These are phyloP conservation scores for Pseudeuparius sepicola DNA, from an alignment of 2,888 invertebrate species.

Conservation along the genomic window DNA sequence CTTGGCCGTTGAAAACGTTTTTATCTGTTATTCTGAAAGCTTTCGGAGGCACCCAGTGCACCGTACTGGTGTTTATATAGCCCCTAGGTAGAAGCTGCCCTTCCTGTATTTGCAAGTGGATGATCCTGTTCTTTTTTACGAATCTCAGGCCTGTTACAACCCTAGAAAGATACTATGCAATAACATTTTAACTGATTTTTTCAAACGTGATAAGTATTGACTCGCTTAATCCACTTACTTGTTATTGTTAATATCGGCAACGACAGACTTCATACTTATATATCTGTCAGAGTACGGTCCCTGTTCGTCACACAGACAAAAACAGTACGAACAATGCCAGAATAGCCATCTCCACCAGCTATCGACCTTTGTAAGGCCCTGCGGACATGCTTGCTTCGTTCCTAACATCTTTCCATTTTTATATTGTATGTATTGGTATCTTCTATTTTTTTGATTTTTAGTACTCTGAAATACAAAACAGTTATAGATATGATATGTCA, in stretches of 20 bases:
- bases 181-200: no score
- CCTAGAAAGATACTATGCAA: no score
- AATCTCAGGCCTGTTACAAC: slow-evolving; percentile 72
- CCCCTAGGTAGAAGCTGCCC: slow-evolving; percentile 58
- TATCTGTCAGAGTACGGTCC: slow-evolving; percentile 65
- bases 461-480: no score
- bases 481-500: no score
- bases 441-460: no score
- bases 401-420: slow-evolving; percentile 67
- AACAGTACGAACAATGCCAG: slow-evolving; percentile 85
- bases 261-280: slow-evolving; percentile 62
- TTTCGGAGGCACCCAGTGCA: slow-evolving; percentile 62
- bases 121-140: slow-evolving; percentile 60
- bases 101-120: slow-evolving; percentile 75
- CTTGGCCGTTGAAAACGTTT: slow-evolving; percentile 50
- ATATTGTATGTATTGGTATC: slow-evolving; percentile 78
- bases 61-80: slow-evolving; percentile 46
- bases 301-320: slow-evolving; percentile 75
- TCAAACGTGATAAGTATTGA: no score
- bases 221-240: slow-evolving; percentile 48
- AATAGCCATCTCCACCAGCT: slow-evolving; percentile 88
- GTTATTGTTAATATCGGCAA: slow-evolving; percentile 51
- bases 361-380: slow-evolving; percentile 60
- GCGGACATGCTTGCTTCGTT: slow-evolving; percentile 44
- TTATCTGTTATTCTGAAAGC: slow-evolving; percentile 45